Evolutionary conservation across 2,888 invertebrate genomes (phyloP), one percentile per base, ranked within the genome.

Genomic region (Tetranychus truncatus): DNA sequence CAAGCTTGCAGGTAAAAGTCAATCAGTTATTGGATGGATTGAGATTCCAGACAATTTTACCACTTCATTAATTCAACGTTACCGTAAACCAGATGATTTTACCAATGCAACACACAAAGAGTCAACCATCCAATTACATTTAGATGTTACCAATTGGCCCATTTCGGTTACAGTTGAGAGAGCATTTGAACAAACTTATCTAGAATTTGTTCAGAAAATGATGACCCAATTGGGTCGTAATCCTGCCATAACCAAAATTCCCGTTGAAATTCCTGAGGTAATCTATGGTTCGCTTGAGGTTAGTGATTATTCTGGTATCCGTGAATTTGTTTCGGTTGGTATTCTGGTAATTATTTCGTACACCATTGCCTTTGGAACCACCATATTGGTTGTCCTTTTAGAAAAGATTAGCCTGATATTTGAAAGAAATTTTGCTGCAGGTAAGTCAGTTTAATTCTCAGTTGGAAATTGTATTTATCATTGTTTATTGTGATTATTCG

Each of bases 351-450:
- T 73, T 18, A 73, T 73, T 7, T 65, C 73, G 6, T 73, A 73
- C 21, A 65, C 73, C 9, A 66, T 73, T 21, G 24, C 73, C 18
- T 73, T 65, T 46, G 73, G 34, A 18, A 18, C 45, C 6, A 73
- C 73, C 21, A 66, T 66, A 5, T 20, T 73, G 55, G 66, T 45
- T 6, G 55, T 73, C 9, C 21, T 73, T 18, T 20, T 24, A 21
- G 73, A 73, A 21, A 73, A 66, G 73, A 9, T 34, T 9, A 45
- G 45, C 20, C 21, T 44, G 21, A 73, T 73, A 66, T 73, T 73
- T 18, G 73, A 73, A 18, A 34, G 73, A 20, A 73, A 73, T 24
- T 91, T 92, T 89, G 93, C 94, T 67, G 92, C 94, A 71, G 94
- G 69, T 69, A 24, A 69, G 69, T 20, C 6, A 2, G 9, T 18